Evolutionary conservation across 2,888 invertebrate species (phyloP), one percentile per base, ranked within the genome.

Genomic region (Lomographa bimaculata): DNA sequence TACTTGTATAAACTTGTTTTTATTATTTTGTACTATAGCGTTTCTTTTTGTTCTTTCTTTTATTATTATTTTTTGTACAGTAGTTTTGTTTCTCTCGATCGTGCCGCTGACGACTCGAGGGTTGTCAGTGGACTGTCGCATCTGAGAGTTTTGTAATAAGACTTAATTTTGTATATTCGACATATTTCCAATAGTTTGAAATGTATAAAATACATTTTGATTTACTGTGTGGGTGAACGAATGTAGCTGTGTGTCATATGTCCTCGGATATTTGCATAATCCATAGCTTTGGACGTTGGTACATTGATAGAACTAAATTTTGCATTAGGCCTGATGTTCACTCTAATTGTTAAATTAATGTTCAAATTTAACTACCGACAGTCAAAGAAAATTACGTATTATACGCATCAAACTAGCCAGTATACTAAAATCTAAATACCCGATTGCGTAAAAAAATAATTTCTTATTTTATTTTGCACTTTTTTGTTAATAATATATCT

Each of bases 1-100:
- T 66, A 46, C 36, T 72, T 78, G 71, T 77, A 66, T 70, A 63
- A 55, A 59, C 51, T 60, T 67, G 60, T 68, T 69, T 72, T 57
- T 63, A 63, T 71, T 64, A 71, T 79, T 79, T 79, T 79, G 76
- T 80, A 78, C 65, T 55, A 77, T 80, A 79, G 69, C 63, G 72
- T 79, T 79, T 69, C 61, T 61, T 71, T 65, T 77, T 59, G 59
- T 64, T 65, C 39, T 59, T 67, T 70, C n/a, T n/a, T 71, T 69
- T 63, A 54, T 61, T 64, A 67, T 19, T 26, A 19, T 25, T 71
- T 78, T 80, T 79, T 80, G 73, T 82, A 78, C 70, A 76, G 71
- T 71, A 68, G 71, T 79, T 80, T 80, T 79, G 72, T 81, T 81
- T 79, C 71, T 63, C 63, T 62, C 50, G 59, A 66, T 71, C 68